These are phyloP conservation scores for Phalacrocorax carbo DNA, from an alignment of 2,113 vertebrate genomes.

Conservation along the genomic window DNA sequence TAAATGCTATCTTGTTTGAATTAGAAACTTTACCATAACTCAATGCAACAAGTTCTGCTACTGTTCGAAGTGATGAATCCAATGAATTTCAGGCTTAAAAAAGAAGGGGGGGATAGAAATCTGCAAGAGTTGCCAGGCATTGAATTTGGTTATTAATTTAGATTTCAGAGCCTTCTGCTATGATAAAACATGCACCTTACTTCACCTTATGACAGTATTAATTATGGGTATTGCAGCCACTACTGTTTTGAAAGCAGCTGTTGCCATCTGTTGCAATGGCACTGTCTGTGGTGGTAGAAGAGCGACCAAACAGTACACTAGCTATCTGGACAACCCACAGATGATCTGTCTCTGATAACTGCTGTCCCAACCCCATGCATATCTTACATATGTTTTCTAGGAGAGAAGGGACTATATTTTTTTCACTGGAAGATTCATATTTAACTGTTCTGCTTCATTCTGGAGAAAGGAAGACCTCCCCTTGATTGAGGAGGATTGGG, in stretches of 20 bases:
- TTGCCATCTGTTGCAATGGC: neutral
- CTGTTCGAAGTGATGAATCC: neutral
- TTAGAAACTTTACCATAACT: neutral
- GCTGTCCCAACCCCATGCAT: neutral
- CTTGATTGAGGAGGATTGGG: too few relatives aligned
- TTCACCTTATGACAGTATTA: neutral
- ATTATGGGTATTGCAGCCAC: neutral
- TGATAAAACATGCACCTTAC: neutral
- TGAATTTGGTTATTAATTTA: neutral
- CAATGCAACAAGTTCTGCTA: neutral
- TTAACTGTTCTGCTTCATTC: neutral
- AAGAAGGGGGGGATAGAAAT: rapidly evolving
- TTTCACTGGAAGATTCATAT: neutral
- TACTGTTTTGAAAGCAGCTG: neutral
- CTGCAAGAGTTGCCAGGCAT: neutral
- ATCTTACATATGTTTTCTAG: neutral
- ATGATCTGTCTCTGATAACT: neutral
- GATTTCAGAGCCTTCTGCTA: neutral
- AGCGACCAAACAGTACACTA: neutral
- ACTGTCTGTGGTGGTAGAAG: neutral
- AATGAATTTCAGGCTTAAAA: neutral
- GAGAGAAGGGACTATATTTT: neutral
- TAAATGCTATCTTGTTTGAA: neutral
- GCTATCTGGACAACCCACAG: neutral
- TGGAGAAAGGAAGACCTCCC: too few relatives aligned